Base-by-base conservation (phyloP, 2,797 vertebrate species). In the Pitangus sulphuratus region DNA sequence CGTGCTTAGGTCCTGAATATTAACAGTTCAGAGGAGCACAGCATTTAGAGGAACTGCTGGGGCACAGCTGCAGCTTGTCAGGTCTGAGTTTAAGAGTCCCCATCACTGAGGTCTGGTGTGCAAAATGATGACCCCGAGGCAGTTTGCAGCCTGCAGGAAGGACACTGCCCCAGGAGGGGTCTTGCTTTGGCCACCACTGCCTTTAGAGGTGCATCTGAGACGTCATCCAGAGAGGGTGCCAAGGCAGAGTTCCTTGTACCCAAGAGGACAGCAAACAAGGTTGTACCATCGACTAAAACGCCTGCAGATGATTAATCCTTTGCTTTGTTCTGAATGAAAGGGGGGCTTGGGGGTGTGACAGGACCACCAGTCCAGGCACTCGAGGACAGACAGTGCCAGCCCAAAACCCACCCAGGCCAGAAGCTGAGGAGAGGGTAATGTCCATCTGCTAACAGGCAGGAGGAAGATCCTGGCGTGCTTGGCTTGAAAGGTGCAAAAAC, bases 271-370 rank as follows among this genome's bases (percentile, higher is more conserved):
- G 25, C 51, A 68, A 51, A 58, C 4, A 24, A 72, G 19, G 24
- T 45, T 42, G 35, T 39, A 15, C 22, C 11, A 15, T 44, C 58
- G 62, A 15, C 11, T 37, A 51, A 42, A 89, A 30, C 11, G 18
- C 31, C 6, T 25, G 48, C 79, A 58, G 39, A 40, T 50, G 33
- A 47, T 31, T 1, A 15, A 51, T 48, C 44, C 11, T 50, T 51
- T 39, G 30, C 15, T 87, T 61, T 53, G 17, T 30, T 91, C 37
- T 51, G 28, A 64, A 33, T 56, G 24, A 81, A 90, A 68, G 24
- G 5, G 7, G 2, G 14, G 18, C 4, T 7, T n/a, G 37, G 5
- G 15, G 5, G 4, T 11, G 10, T 31, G 51, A 44, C 9, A 64
- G 47, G 31, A 68, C 26, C 12, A 30, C 0, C 2, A 44, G 45